phyloP scores from a whole-genome alignment of 2,888 invertebrate species.

The Lepidochrysops patricia region DNA sequence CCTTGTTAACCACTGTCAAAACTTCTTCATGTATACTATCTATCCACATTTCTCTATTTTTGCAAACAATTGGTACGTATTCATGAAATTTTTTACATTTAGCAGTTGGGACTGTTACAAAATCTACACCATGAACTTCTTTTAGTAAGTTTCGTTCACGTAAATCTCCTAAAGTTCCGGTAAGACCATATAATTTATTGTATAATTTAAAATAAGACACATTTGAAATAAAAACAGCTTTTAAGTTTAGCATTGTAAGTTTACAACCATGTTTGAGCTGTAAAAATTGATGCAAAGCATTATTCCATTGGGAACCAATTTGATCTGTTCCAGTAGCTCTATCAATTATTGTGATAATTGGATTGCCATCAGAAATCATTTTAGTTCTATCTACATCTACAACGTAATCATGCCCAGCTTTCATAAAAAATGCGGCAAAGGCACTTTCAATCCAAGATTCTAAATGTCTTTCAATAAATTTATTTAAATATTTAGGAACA shows the following conservation, averaged over 20 bases:
- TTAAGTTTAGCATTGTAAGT: slow-evolving; percentile 14
- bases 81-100: slow-evolving; percentile 13
- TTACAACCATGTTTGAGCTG: slow-evolving; percentile 16
- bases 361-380: slow-evolving; percentile 11
- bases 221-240: slow-evolving; percentile 14
- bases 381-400: slow-evolving; percentile 15
- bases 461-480: slow-evolving; percentile 13
- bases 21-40: neutral
- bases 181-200: slow-evolving; percentile 11
- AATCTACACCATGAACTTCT: slow-evolving; percentile 12
- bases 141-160: slow-evolving; percentile 15
- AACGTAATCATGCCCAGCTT: slow-evolving; percentile 12
- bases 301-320: slow-evolving; percentile 13
- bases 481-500: slow-evolving; percentile 12
- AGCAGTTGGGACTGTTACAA: slow-evolving; percentile 12
- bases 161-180: slow-evolving; percentile 10
- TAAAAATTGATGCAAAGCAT: slow-evolving; percentile 15
- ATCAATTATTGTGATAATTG: slow-evolving; percentile 15
- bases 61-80: slow-evolving; percentile 8
- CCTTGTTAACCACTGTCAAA: neutral
- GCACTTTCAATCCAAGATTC: slow-evolving; percentile 14
- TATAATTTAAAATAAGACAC: slow-evolving; percentile 15
- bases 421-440: slow-evolving; percentile 10
- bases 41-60: slow-evolving; percentile 8
- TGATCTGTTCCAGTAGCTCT: slow-evolving; percentile 13